These are phyloP conservation scores for Sceliomorpha sp. DNA, from an alignment of 2,888 invertebrate genomes.

Conservation along the genomic window DNA sequence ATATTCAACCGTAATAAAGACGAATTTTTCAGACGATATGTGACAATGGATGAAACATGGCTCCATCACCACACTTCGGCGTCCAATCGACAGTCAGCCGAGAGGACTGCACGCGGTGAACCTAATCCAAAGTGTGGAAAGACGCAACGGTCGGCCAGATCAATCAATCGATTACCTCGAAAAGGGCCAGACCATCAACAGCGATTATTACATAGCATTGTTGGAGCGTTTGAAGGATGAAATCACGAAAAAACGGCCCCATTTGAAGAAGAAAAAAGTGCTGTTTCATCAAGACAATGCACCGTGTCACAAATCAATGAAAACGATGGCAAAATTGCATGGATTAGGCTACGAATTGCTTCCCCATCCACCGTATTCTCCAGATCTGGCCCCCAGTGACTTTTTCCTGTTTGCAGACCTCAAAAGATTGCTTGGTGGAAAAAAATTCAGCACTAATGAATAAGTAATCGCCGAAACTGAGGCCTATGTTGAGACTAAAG, in stretches of 20 bases:
- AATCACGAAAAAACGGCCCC: conserved; percentile 57
- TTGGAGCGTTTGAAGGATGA: conserved; percentile 2
- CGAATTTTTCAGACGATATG: conserved; percentile 2
- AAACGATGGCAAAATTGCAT: conserved; percentile 23
- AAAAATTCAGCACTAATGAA: too few relatives aligned
- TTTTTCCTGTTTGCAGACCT: not conserved
- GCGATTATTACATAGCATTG: not conserved
- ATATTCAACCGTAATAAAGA: conserved; percentile 2
- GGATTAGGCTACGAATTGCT: conserved; percentile 38
- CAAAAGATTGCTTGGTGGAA: too few relatives aligned
- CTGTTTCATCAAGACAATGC: conserved; percentile 59
- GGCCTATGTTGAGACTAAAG: too few relatives aligned
- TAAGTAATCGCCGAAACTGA: too few relatives aligned
- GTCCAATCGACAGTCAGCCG: too few relatives aligned
- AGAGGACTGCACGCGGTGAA: too few relatives aligned
- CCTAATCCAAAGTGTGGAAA: too few relatives aligned
- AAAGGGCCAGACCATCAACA: conserved; percentile 3
- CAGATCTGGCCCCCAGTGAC: conserved; percentile 8
- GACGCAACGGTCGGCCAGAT: too few relatives aligned
- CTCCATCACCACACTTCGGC: too few relatives aligned
- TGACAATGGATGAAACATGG: too few relatives aligned
- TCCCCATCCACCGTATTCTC: too few relatives aligned
- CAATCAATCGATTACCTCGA: not conserved
- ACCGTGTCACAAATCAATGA: conserved; percentile 26
- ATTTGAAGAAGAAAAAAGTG: conserved; percentile 58